These are phyloP conservation scores for Druceiella hillmani DNA, from an alignment of 2,888 invertebrate genomes.

Conservation along the genomic window DNA sequence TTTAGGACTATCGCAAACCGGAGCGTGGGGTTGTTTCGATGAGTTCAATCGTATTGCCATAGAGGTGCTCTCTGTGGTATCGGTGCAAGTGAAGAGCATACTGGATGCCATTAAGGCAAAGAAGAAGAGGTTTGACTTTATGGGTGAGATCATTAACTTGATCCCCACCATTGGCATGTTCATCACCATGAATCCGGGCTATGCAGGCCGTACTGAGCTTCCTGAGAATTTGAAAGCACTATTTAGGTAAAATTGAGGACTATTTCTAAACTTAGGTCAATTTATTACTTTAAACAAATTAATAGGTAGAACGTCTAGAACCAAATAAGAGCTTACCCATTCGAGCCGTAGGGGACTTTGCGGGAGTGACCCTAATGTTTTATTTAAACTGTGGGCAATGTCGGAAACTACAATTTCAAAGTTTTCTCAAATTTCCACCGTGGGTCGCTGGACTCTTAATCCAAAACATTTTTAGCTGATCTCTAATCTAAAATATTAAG, in stretches of 20 bases:
- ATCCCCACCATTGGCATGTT: constrained; percentile 82
- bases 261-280: background rate
- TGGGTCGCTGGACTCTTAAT: too few relatives aligned
- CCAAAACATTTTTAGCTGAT: too few relatives aligned
- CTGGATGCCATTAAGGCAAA: constrained; percentile 83
- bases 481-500: too few relatives aligned
- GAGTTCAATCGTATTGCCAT: constrained; percentile 95
- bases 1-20: constrained; percentile 80
- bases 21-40: constrained; percentile 96
- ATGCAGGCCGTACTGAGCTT: constrained; percentile 85
- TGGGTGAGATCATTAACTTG: constrained; percentile 74
- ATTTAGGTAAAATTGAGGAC: constrained; percentile 41
- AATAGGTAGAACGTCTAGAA: too few relatives aligned
- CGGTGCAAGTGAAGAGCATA: constrained; percentile 85
- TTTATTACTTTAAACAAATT: background rate
- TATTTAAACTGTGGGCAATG: too few relatives aligned
- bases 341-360: too few relatives aligned
- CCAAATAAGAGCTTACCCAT: too few relatives aligned
- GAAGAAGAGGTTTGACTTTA: constrained; percentile 75
- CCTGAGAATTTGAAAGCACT: constrained; percentile 75
- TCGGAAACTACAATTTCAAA: too few relatives aligned
- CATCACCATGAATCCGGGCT: constrained; percentile 96
- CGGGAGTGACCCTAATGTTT: too few relatives aligned
- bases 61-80: constrained; percentile 92
- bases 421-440: too few relatives aligned